phyloP scores from a whole-genome alignment of 2,113 vertebrate species.

The Seriola aureovittata region DNA sequence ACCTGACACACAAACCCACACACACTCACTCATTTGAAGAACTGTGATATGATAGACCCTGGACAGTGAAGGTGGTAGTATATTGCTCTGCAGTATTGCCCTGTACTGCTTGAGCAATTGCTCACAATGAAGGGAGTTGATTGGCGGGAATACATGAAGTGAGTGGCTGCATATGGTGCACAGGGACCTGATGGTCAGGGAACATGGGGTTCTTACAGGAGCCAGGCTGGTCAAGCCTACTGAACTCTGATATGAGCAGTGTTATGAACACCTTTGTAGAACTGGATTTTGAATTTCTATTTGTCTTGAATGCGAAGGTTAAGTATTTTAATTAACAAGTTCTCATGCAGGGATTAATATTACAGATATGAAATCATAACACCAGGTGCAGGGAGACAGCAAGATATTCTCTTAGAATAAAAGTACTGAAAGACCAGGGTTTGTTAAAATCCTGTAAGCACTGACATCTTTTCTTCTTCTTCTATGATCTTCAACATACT shows the following conservation, averaged over 20 bases:
- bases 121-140: neutral
- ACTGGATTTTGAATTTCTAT: neutral
- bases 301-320: neutral
- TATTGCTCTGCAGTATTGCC: neutral
- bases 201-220: neutral
- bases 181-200: too few relatives aligned
- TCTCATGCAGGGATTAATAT: neutral
- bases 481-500: neutral
- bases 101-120: neutral
- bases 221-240: neutral
- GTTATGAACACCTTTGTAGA: neutral
- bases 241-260: neutral
- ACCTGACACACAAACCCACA: neutral
- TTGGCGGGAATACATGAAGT: neutral
- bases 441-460: too few relatives aligned
- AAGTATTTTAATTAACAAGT: neutral
- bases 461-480: neutral
- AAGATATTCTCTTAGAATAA: neutral
- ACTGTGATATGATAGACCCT: slow-evolving; percentile 2
- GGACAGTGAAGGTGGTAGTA: neutral
- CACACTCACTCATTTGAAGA: slow-evolving; percentile 2
- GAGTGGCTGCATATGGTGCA: neutral
- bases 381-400: neutral
- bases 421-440: neutral
- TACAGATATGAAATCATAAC: neutral